phyloP scores from a whole-genome alignment of 2,797 vertebrate species.

The Carapus acus region DNA sequence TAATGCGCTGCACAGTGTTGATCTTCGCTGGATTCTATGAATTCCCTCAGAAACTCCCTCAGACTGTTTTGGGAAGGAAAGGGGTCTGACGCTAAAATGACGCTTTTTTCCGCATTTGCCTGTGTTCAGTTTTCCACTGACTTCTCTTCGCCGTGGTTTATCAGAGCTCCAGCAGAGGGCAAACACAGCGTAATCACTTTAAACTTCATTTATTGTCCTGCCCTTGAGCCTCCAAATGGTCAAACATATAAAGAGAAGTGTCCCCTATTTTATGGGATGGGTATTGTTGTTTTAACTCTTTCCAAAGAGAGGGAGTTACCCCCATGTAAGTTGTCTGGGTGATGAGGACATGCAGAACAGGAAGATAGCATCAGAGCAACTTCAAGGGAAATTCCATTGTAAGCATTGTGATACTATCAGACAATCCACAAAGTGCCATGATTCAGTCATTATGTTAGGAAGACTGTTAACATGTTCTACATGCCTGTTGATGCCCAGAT shows the following conservation, averaged over 20 bases:
- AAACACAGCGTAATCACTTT: too few species aligned
- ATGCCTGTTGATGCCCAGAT: slow-evolving; percentile 19
- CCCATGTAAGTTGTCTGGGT: slow-evolving; percentile 39
- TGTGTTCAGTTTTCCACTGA: slow-evolving; percentile 18
- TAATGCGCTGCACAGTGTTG: slow-evolving; percentile 1
- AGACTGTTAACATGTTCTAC: slow-evolving; percentile 9
- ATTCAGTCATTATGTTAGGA: slow-evolving; percentile 27
- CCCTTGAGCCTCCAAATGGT: slow-evolving; percentile 52
- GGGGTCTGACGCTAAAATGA: slow-evolving; percentile 11
- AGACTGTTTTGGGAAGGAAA: slow-evolving; percentile 26
- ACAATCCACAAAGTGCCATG: slow-evolving; percentile 24
- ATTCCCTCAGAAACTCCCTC: slow-evolving; percentile 12
- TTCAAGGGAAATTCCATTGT: slow-evolving; percentile 49
- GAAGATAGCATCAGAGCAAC: slow-evolving; percentile 48
- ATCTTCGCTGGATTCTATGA: slow-evolving; percentile 10
- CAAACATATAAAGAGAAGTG: slow-evolving; percentile 58
- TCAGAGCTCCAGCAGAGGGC: slow-evolving; percentile 27
- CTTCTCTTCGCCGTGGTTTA: slow-evolving; percentile 25
- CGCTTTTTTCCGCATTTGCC: slow-evolving; percentile 16
- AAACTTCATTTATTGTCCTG: slow-evolving; percentile 48
- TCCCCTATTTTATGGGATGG: slow-evolving; percentile 58
- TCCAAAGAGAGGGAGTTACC: slow-evolving; percentile 62
- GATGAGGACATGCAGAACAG: slow-evolving; percentile 42
- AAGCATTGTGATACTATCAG: slow-evolving; percentile 52
- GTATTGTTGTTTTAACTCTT: slow-evolving; percentile 68